Evolutionary conservation across 2,797 vertebrate genomes (phyloP), one percentile per base, ranked within the genome.

Genomic region (Thalassophryne amazonica): DNA sequence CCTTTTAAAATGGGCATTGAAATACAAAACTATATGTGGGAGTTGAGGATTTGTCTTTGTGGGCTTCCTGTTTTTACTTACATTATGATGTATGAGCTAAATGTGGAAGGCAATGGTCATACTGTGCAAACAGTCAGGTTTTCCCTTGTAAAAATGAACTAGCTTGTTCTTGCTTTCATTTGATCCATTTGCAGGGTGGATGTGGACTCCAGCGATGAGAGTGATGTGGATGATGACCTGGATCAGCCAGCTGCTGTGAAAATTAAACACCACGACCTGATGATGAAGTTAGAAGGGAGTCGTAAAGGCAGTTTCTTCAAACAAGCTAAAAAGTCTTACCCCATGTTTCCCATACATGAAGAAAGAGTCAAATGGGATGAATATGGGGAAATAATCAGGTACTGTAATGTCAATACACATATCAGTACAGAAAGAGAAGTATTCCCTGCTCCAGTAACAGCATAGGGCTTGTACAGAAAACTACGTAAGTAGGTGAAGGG

Each of bases 321-420:
- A 79, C 97, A 99, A 76, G 97, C 97, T 19, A 99, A 99, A 64
- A 99, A 99, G 66, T 95, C 95, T 3, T 98, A 99, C 9, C 96
- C 97, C 0, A 99, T 99, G 97, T 99, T 96, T 71, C 97, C 97
- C n/a, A 83, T 93, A 2, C 95, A 97, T 1, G 97, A 99, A 76
- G 97, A 99, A 72, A 91, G 96, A 65, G 93, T 99, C 78, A 99
- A 99, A 56, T 99, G 96, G 97, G 97, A 99, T 28, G 97, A 99
- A 79, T 99, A 99, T 5, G 97, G 97, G 33, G 96, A 99, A 83
- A 95, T 99, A 72, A 99, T 99, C 83, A 96, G 96, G 97, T 99
- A 90, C 31, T 9, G 3, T 2, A 12, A 6, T 10, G 3, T 4
- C 4, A 10, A 45, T 35, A 4, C 13, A 9, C n/a, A n/a, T n/a